These are phyloP conservation scores for Microtus pennsylvanicus DNA, from an alignment of 2,113 vertebrate species.

Conservation along the genomic window DNA sequence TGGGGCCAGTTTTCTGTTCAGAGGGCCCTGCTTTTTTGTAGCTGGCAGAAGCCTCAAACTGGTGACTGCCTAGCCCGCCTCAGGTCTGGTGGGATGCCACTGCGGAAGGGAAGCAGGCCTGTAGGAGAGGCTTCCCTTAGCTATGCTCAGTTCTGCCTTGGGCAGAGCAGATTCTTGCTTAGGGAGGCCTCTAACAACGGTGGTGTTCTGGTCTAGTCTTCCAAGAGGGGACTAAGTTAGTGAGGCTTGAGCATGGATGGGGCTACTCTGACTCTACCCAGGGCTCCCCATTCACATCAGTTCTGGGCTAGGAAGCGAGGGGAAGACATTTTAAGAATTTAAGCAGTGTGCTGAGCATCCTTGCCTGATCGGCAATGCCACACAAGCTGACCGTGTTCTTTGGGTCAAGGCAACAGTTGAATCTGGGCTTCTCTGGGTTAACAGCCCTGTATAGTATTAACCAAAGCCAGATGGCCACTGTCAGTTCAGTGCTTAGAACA, in stretches of 20 bases:
- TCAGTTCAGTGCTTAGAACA: not conserved
- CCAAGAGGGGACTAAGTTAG: not conserved
- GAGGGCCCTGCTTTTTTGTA: not conserved
- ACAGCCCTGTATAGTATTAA: constrained; percentile 61
- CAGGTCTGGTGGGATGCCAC: not conserved
- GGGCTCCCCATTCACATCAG: not conserved
- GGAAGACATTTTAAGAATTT: constrained; percentile 65
- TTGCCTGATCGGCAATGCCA: constrained; percentile 57
- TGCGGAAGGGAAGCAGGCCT: not conserved
- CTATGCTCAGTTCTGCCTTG: not conserved
- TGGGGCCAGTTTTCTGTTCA: too few relatives aligned
- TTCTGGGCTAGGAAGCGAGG: constrained; percentile 65
- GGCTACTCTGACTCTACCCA: not conserved
- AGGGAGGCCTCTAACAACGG: not conserved
- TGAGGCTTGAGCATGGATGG: not conserved
- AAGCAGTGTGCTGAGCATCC: constrained; percentile 21
- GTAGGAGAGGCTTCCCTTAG: constrained; percentile 44
- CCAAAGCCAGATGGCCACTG: constrained; percentile 72
- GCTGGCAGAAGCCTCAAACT: not conserved
- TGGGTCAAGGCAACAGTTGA: constrained; percentile 60
- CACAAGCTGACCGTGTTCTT: constrained; percentile 68
- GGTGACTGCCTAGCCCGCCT: not conserved
- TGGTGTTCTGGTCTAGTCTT: not conserved
- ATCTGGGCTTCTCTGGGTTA: constrained; percentile 67
- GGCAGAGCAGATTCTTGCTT: constrained; percentile 59